These are phyloP conservation scores for Anguilla pacifica DNA, from an alignment of 2,797 vertebrate species.

Conservation along the genomic window DNA sequence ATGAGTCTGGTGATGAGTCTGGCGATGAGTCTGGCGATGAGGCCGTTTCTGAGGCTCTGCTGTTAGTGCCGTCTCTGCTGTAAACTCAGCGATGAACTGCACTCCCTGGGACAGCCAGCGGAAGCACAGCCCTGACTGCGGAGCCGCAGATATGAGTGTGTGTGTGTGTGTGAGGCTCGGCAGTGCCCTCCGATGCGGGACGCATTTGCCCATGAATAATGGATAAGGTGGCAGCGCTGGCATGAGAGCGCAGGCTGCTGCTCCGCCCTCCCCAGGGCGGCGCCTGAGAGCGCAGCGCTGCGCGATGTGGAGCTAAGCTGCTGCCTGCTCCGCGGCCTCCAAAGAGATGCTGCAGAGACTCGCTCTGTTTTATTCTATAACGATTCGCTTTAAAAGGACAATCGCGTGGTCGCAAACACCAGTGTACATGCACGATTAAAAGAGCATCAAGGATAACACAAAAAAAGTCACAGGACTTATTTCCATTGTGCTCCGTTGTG, in stretches of 20 bases:
- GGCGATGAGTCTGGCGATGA: neutral
- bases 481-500: neutral
- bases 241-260: neutral
- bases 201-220: neutral
- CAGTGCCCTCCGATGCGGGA: neutral
- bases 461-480: no score
- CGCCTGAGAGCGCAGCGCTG: neutral
- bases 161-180: neutral
- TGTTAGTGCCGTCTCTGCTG: neutral
- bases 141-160: neutral
- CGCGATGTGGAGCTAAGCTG: neutral
- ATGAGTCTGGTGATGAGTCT: no score
- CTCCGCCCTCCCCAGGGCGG: neutral
- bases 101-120: neutral
- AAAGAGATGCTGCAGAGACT: conserved; percentile 21
- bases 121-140: neutral
- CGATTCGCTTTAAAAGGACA: no score
- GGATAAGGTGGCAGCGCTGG: neutral
- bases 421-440: no score
- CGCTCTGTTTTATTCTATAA: no score
- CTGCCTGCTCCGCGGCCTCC: neutral
- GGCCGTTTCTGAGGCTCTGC: neutral
- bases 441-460: no score
- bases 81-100: neutral
- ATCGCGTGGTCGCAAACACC: no score